Percentiles rank a stretch among this genome's conserved stretches.
Conservation (phyloP, 2,797 vertebrate genomes). For the Sebastes itinus region DNA sequence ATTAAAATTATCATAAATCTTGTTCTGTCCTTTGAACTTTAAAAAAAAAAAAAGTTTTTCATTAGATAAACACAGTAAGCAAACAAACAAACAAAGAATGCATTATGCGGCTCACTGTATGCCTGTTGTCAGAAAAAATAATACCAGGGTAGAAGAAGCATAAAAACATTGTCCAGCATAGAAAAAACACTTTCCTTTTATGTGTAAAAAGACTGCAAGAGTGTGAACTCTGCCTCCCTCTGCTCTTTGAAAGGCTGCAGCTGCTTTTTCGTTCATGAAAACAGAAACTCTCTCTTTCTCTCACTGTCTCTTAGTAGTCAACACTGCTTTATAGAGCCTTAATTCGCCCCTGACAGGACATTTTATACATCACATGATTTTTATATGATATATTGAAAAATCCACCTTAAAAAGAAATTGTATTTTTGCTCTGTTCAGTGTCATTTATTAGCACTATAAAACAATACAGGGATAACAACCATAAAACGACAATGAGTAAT, state of each 20-base stretch:
- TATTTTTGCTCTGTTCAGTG: background rate
- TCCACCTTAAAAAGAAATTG: background rate
- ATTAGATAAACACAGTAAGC: no score
- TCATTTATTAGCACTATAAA: constrained; percentile 11
- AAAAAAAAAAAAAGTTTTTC: no score
- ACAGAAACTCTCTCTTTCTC: background rate
- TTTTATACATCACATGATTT: background rate
- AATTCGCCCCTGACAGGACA: background rate
- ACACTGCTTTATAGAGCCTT: background rate
- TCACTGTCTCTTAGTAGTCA: background rate
- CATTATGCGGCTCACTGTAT: background rate
- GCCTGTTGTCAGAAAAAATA: background rate
- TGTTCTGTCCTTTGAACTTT: background rate
- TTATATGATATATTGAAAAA: background rate
- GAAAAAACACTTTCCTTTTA: background rate
- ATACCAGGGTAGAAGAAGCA: background rate
- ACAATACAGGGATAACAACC: background rate
- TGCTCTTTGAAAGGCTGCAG: constrained; percentile 19
- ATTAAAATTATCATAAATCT: background rate
- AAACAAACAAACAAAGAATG: background rate
- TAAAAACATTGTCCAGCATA: background rate
- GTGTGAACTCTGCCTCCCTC: constrained; percentile 8
- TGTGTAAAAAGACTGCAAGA: background rate
- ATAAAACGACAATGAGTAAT: constrained; percentile 13
- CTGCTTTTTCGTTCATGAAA: constrained; percentile 16